Percentiles rank a stretch among this genome's conserved stretches.
Evolutionary conservation across 2,797 vertebrate species (phyloP).

Genomic region (Erithacus rubecula): DNA sequence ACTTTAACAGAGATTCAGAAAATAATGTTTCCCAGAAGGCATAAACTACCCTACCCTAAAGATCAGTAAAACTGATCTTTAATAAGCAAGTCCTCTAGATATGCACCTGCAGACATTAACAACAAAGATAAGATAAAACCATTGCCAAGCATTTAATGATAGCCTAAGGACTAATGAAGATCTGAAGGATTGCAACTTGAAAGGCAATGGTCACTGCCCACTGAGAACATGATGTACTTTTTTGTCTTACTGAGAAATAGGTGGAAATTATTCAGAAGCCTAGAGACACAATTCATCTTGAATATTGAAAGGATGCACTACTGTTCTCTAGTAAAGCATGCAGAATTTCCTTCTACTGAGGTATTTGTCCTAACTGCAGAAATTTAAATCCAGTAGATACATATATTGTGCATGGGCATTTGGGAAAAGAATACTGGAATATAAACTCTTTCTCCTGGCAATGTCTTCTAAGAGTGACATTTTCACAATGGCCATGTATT

Average conservation of each 20-base stretch:
- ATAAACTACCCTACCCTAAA: neutral
- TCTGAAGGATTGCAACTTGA: constrained; percentile 20
- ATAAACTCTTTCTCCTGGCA: neutral
- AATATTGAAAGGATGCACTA: neutral
- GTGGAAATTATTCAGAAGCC: neutral
- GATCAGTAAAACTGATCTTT: neutral
- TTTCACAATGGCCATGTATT: neutral
- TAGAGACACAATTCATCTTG: neutral
- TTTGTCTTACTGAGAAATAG: neutral
- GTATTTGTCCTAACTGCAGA: neutral
- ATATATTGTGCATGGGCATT: no score
- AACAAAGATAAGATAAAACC: constrained; percentile 22
- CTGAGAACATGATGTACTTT: constrained; percentile 1
- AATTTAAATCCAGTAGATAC: neutral
- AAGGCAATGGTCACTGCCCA: constrained; percentile 18
- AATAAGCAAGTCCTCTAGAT: constrained; percentile 2
- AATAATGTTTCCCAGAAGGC: neutral
- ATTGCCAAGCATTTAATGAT: constrained; percentile 29
- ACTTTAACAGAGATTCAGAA: neutral
- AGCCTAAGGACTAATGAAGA: constrained; percentile 38
- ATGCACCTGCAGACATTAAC: constrained; percentile 15
- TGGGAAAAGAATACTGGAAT: neutral
- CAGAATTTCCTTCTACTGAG: neutral
- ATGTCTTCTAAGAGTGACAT: neutral
- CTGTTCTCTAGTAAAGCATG: neutral